These are phyloP conservation scores for Paracentrotus lividus DNA, from an alignment of 53 echinoderm and acorn worm species.

Conservation along the genomic window DNA sequence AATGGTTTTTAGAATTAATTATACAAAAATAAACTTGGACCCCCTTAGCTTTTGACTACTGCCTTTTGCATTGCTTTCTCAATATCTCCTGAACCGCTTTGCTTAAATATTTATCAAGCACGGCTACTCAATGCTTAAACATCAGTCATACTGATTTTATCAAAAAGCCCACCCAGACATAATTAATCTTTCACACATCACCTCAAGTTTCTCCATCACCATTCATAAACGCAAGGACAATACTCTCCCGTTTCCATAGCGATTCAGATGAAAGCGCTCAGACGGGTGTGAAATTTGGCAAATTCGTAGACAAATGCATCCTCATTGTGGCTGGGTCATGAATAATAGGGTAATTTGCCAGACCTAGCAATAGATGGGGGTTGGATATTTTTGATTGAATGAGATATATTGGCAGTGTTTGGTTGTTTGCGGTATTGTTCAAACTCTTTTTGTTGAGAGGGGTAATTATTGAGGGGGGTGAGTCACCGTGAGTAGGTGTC, in stretches of 20 bases:
- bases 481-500: conserved; percentile 35
- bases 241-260: conserved; percentile 26
- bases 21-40: neutral
- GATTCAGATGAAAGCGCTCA: neutral
- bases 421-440: conserved; percentile 9
- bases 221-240: conserved; percentile 36
- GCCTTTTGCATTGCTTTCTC: neutral
- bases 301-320: neutral
- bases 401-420: neutral
- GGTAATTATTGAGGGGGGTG: conserved; percentile 3
- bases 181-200: neutral
- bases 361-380: conserved; percentile 13
- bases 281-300: conserved; percentile 30
- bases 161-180: conserved; percentile 16
- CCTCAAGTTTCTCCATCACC: neutral
- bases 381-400: neutral
- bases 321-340: conserved; percentile 1
- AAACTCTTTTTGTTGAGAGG: conserved; percentile 5
- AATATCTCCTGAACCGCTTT: neutral
- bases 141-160: neutral
- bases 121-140: neutral
- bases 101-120: neutral
- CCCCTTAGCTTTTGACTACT: neutral
- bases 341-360: conserved; percentile 36
- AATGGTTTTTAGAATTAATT: neutral